Percentiles rank a stretch among this genome's conserved stretches.
Conservation (phyloP, 2,888 invertebrate genomes). For the Pyrrhia umbra region DNA sequence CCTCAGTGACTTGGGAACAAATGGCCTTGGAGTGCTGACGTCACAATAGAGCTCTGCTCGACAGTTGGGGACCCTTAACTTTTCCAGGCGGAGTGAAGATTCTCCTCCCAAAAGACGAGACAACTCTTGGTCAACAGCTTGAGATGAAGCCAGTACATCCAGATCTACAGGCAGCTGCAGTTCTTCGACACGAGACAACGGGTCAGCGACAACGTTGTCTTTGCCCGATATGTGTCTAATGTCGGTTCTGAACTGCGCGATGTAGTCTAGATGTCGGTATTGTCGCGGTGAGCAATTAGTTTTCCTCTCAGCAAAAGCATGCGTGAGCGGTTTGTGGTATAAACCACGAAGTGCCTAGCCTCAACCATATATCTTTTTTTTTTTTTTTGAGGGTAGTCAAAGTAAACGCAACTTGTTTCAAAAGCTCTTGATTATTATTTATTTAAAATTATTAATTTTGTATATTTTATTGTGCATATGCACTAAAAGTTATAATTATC, state of each 20-base stretch:
- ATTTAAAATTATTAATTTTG: too few species aligned
- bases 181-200: constrained; percentile 62
- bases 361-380: too few species aligned
- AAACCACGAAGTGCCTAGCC: too few species aligned
- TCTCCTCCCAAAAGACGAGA: too few species aligned
- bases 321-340: constrained; percentile 4
- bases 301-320: background rate
- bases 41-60: background rate
- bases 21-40: background rate
- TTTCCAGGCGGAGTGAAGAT: background rate
- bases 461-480: too few species aligned
- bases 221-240: constrained; percentile 44
- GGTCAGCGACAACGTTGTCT: constrained; percentile 59
- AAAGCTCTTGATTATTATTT: too few species aligned
- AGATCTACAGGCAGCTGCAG: background rate
- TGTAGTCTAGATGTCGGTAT: constrained; percentile 31
- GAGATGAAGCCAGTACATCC: too few species aligned
- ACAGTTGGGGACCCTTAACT: background rate
- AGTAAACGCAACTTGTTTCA: too few species aligned
- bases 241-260: constrained; percentile 51
- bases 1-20: background rate
- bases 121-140: too few species aligned
- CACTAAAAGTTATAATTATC: too few species aligned
- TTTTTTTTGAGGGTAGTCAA: too few species aligned
- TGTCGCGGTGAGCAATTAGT: constrained; percentile 54